Conservation (phyloP, 2,113 vertebrate genomes). For the Morone saxatilis region DNA sequence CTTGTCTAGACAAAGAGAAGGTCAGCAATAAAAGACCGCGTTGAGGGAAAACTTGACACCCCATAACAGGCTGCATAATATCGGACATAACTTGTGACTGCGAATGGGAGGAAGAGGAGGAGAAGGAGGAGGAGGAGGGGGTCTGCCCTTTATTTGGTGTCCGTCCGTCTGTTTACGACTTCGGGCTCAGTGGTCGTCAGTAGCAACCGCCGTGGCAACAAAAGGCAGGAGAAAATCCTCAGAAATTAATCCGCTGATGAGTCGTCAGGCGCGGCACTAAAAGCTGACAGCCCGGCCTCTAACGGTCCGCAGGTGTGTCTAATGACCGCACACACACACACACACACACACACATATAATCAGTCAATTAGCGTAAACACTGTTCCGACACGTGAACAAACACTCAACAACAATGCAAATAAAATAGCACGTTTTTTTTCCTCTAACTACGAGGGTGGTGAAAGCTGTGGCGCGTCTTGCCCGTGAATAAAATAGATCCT, state of each 20-base stretch:
- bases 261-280: slow-evolving; percentile 52
- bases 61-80: neutral
- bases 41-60: neutral
- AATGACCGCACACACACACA: neutral
- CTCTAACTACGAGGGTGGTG: neutral
- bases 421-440: neutral
- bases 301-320: slow-evolving; percentile 51
- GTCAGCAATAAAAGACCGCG: slow-evolving; percentile 45
- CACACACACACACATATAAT: neutral
- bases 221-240: slow-evolving; percentile 74
- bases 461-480: slow-evolving; percentile 8
- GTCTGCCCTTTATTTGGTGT: slow-evolving; percentile 15
- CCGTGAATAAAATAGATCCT: slow-evolving; percentile 50
- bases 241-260: slow-evolving; percentile 75
- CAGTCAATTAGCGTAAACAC: slow-evolving; percentile 15
- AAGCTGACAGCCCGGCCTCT: slow-evolving; percentile 35
- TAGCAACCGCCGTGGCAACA: slow-evolving; percentile 82
- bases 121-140: neutral
- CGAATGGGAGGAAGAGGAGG: too few species aligned
- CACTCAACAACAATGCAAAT: neutral
- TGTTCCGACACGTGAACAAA: slow-evolving; percentile 10
- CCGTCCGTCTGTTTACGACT: slow-evolving; percentile 68
- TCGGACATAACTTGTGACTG: slow-evolving; percentile 24
- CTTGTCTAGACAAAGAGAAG: slow-evolving; percentile 59
- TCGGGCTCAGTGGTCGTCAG: slow-evolving; percentile 72